These are phyloP conservation scores for Dryoscopus gambensis DNA, from an alignment of 2,113 vertebrate species.

Conservation along the genomic window DNA sequence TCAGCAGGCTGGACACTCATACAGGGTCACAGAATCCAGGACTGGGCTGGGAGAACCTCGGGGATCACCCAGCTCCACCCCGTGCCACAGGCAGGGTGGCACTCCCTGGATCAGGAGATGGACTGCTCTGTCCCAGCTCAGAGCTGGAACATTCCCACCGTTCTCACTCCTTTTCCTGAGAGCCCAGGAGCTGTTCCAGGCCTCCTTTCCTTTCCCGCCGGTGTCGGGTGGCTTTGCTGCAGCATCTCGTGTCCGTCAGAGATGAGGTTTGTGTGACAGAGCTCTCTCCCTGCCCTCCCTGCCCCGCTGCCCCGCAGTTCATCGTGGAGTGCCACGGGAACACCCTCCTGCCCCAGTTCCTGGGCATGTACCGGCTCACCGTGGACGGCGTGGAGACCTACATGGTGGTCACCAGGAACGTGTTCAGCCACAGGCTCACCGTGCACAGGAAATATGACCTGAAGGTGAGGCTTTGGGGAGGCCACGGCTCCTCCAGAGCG, in stretches of 20 bases:
- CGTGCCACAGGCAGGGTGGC: background rate
- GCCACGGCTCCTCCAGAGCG: background rate
- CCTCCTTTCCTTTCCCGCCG: accelerated
- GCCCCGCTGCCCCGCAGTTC: conserved; percentile 72
- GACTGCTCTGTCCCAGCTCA: background rate
- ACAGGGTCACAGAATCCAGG: background rate
- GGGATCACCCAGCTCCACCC: background rate
- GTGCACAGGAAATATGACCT: conserved; percentile 97
- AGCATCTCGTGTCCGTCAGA: background rate
- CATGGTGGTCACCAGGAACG: conserved; percentile 95
- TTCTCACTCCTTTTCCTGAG: background rate
- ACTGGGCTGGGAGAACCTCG: background rate
- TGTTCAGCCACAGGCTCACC: conserved; percentile 91
- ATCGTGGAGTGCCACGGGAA: conserved; percentile 97
- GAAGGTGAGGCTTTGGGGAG: conserved; percentile 75
- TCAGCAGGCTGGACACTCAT: background rate
- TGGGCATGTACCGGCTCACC: conserved; percentile 95
- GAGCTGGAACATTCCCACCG: background rate
- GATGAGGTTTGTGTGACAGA: background rate
- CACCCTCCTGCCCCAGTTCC: conserved; percentile 95
- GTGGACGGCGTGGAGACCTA: conserved; percentile 97
- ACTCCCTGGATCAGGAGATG: background rate
- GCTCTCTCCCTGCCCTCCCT: background rate
- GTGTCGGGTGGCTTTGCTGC: background rate
- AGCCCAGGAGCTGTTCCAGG: background rate